phyloP scores from a whole-genome alignment of 2,888 invertebrate species.

The Hymenopus coronatus region DNA sequence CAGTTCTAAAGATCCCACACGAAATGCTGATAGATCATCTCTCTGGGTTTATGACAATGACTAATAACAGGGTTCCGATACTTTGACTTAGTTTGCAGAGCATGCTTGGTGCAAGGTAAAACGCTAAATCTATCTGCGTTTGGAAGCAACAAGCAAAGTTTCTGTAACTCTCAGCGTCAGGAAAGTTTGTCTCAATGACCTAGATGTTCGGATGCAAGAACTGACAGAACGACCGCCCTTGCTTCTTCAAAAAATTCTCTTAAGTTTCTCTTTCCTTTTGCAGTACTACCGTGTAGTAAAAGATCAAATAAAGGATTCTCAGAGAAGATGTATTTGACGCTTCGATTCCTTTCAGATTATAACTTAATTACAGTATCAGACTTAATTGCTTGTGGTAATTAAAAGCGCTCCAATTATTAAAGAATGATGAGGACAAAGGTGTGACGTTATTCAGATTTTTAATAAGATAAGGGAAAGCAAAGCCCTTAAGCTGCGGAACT shows the following conservation, averaged over 20 bases:
- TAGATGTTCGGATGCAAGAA: background rate
- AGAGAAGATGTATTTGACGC: no score
- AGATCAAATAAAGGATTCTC: no score
- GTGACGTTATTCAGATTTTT: background rate
- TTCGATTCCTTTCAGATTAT: no score
- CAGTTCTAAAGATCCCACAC: no score
- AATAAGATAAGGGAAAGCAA: background rate
- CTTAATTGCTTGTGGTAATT: background rate
- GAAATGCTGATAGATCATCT: no score
- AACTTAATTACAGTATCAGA: no score
- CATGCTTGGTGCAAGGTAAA: background rate
- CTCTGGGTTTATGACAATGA: no score
- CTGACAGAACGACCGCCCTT: background rate
- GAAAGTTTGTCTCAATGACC: background rate
- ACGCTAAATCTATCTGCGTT: background rate
- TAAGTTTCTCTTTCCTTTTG: no score
- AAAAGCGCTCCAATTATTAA: background rate
- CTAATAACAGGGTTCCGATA: no score
- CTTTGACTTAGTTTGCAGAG: no score
- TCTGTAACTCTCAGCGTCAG: background rate
- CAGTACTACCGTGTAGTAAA: no score
- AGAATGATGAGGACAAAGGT: background rate
- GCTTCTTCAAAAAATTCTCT: no score
- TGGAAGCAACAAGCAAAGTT: background rate
- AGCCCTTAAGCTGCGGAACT: background rate